Base-by-base conservation (phyloP, 1,140 invertebrate species). In the Helicoverpa armigera region DNA sequence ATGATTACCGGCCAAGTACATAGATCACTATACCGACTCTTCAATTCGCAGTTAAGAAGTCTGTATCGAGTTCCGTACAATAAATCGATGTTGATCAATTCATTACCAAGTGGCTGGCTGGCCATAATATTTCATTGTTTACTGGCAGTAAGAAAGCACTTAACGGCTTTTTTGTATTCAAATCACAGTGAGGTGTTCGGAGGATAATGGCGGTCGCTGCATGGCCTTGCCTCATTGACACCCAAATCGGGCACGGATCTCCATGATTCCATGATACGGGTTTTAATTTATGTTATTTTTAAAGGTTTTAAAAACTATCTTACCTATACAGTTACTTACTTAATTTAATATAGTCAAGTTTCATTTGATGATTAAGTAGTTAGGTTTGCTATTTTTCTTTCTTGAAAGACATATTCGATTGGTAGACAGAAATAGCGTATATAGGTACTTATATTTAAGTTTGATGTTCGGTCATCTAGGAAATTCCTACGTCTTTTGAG, bases 91-190 rank as follows among this genome's bases (percentile, higher is more conserved):
- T 60, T 73, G 69, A 61, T 54, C 48, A 82, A 70, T 69, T 73
- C 69, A 80, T 80, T 72, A 65, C 69, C n/a, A 23, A 50, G 75
- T 80, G 48, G 51, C 63, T 35, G 53, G 67, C 35, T 16, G 72
- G n/a, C 78, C 72, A 61, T 83, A 79, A 77, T 77, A 80, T 84
- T 79, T 83, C 79, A 83, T 86, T 84, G 78, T 83, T 83, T 83
- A 83, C 83, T 70, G 74, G 63, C 75, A 85, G 85, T 85, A 86
- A 88, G 87, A 88, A 89, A 91, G 88, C 87, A 88, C 82, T 88
- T 85, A 85, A 70, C 51, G 81, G 76, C 74, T 60, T 70, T 89
- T 91, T 86, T 60, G 86, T 92, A 94, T 94, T 92, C 92, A 90
- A 89, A 91, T 90, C 91, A 93, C 92, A 90, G 54, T 56, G 29